Evolutionary conservation across 2,888 invertebrate species (phyloP), one percentile per base, ranked within the genome.

Genomic region (Chloroclysta siterata): DNA sequence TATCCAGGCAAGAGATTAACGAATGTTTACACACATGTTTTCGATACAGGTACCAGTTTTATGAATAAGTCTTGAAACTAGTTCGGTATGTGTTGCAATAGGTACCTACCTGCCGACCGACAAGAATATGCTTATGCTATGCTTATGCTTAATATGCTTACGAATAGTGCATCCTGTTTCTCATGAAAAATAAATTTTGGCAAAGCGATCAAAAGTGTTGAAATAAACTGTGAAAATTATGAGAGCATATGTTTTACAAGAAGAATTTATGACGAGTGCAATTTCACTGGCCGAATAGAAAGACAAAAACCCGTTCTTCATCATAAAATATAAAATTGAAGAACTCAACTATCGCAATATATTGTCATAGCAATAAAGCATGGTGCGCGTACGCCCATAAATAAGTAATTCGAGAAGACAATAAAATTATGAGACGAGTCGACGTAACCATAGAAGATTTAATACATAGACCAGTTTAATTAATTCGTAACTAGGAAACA

Each of bases 171-270:
- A 78, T 80, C 76, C 71, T 77, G 69, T 73, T 75, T 71, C 54
- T 70, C 33, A 14, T 46, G 60, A 72, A 65, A 63, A 72, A 74
- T 67, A 61, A 63, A 44, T 65, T 69, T 72, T 64, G 69, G 70
- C 66, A 69, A 79, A 73, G 73, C 74, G 71, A 77, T 79, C 69
- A 73, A 73, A 75, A 73, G 68, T 42, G 50, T 67, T 67, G 65
- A 75, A 73, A 74, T 71, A 78, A 81, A 80, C 80, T 79, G 80
- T 80, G 76, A 81, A 78, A 80, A 75, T 70, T 71, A 72, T 75
- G 70, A 57, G 71, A 79, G 75, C 77, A 79, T 74, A 71, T 77
- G 78, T 71, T 77, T 78, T 74, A 78, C 65, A 76, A 77, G 3
- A 15, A 33, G 29, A 11, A 46, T 17, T 46, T 46, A 10, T 46